These are phyloP conservation scores for Vollenhovia emeryi DNA, from an alignment of 1,140 invertebrate genomes.

Conservation along the genomic window DNA sequence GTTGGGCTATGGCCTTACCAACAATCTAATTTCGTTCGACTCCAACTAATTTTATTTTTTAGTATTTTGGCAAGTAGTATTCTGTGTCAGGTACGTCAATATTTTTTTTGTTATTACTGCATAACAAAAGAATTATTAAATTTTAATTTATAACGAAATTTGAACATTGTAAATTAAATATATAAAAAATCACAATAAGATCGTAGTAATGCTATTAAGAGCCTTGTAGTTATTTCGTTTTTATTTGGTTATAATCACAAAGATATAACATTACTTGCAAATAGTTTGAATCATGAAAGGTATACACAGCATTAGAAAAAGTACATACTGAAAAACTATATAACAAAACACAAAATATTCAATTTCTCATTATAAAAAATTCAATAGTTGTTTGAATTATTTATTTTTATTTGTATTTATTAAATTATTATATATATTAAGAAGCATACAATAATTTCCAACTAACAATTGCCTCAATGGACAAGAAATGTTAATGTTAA, in stretches of 20 bases:
- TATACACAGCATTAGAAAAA: too few species aligned
- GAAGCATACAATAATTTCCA: too few species aligned
- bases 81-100: not conserved
- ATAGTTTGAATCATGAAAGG: too few species aligned
- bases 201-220: not conserved
- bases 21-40: not conserved
- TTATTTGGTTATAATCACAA: too few species aligned
- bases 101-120: not conserved
- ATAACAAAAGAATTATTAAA: not conserved
- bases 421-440: too few species aligned
- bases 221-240: not conserved
- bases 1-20: slow-evolving; percentile 16
- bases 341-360: too few species aligned
- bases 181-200: not conserved
- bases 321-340: too few species aligned
- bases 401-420: too few species aligned
- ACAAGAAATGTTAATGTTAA: not conserved
- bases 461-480: too few species aligned
- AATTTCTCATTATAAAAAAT: too few species aligned
- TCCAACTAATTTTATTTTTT: not conserved
- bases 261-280: too few species aligned
- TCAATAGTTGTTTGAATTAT: too few species aligned
- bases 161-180: not conserved
- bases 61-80: not conserved
- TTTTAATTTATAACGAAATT: not conserved